These are phyloP conservation scores for Bradypus variegatus DNA, from an alignment of 2,797 vertebrate genomes.

Conservation along the genomic window DNA sequence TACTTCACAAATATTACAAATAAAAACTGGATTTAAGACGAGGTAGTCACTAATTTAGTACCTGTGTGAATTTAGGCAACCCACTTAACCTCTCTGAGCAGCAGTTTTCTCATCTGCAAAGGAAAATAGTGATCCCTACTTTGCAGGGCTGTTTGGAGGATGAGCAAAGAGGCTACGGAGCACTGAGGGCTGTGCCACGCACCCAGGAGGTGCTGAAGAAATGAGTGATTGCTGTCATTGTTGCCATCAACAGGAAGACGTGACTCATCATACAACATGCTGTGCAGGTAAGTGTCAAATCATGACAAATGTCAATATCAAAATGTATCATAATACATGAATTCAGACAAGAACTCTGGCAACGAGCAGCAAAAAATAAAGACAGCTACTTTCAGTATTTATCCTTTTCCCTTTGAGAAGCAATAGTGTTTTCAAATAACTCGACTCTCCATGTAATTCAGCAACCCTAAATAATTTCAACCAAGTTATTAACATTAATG, in stretches of 20 bases:
- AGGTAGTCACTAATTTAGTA: neutral
- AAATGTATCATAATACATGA: neutral
- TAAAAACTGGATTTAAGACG: neutral
- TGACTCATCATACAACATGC: neutral
- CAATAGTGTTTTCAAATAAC: neutral
- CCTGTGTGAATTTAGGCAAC: neutral
- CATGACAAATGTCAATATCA: neutral
- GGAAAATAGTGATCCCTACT: neutral
- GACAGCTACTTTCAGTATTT: neutral
- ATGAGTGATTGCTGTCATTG: neutral
- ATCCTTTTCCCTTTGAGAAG: slow-evolving; percentile 29
- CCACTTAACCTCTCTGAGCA: neutral
- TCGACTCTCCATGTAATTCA: neutral
- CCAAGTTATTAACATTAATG: neutral
- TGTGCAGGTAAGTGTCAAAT: neutral
- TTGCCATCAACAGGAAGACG: neutral
- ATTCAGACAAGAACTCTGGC: neutral
- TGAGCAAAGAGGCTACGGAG: fast-evolving
- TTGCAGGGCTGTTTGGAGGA: neutral
- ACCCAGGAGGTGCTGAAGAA: fast-evolving
- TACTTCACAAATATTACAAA: neutral
- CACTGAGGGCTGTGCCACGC: neutral
- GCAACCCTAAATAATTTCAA: neutral
- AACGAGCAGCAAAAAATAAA: neutral
- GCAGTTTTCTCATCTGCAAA: neutral